Evolutionary conservation across 2,888 invertebrate species (phyloP), one percentile per base, ranked within the genome.

Genomic region (Sphaeridia pumilis): DNA sequence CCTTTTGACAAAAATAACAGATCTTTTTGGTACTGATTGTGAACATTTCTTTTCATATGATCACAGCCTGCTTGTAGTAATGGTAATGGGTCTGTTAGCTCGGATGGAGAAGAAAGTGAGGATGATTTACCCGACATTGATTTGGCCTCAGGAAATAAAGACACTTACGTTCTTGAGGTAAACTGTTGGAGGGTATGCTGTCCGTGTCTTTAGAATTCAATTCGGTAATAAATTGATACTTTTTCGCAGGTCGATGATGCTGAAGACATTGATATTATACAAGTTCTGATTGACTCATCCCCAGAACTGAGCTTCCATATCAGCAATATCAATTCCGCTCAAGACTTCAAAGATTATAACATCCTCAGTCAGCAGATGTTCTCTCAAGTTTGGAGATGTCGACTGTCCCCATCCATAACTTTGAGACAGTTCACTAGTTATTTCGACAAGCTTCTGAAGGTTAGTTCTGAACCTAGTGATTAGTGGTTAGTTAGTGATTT

Each of bases 331-430:
- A 83, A 87, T 69, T 74, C 74, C 27, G 78, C 85, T 52, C 84
- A 85, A 1, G 87, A 85, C 1, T 72, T 82, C 49, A 76, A 78
- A 42, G 80, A 80, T 56, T 72, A 79, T 58, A 81, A 80, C 10
- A 79, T 82, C 0, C 75, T 78, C 62, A 83, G 82, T 69, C 71
- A 83, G 38, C 83, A 87, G 74, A 85, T 87, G 83, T 87, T 88
- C 67, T 81, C 87, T 0, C 88, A 90, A 69, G 80, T 90, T 21
- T 85, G 85, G 74, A 64, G 72, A 48, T 68, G 70, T 27, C 69
- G 70, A 47, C 67, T 73, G 31, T 52, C 52, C 65, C 69, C 45
- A 54, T 67, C 49, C 22, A 47, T 55, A 36, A 59, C 58, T 26
- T 47, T 59, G 35, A 56, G 59, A 3, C 66, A 68, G 36, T 70